Base-by-base conservation (phyloP, 2,113 vertebrate species). In the Platichthys stellatus region DNA sequence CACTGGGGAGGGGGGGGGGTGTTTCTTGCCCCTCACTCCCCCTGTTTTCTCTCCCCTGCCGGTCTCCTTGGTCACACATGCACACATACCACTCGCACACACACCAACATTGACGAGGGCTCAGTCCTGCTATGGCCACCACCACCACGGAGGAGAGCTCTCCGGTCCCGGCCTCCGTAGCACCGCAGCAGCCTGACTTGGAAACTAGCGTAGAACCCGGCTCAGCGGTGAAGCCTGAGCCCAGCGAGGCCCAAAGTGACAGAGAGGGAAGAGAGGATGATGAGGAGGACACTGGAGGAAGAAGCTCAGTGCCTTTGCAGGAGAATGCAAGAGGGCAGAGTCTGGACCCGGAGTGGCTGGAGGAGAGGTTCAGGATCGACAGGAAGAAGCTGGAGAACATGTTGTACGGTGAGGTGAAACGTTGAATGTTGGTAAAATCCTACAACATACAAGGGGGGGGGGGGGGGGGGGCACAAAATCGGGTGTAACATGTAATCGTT, bases 311-410 rank as follows among this genome's bases (percentile, higher is more conserved):
- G 43, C 59, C 17, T 0, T 74, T 51, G 31, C 72, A 78, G 45
- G 91, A 89, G 64, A 60, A 63, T 2, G 54, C 60, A 8, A 65
- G 13, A 63, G 78, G 56, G 35, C 84, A 90, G 54, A 74, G 74
- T 66, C 49, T 67, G 35, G 92, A 94, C 85, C 90, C 88, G 0
- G 92, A 95, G 18, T 94, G 93, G 93, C 83, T 94, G 81, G 95
- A 95, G 75, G 95, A 95, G 82, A 92, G 95, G 74, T 95, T 95
- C 88, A 91, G 95, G 81, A 95, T 95, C 5, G 94, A 95, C 90
- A 90, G 95, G 86, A 95, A 94, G 90, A 95, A 95, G 86, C 91
- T 95, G 83, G 95, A 95, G 84, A 86, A 63, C 80, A 95, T 95
- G 95, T 79, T 95, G 86, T 94, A 94, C 53, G 86, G 95, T 95